Evolutionary conservation across 2,888 invertebrate species (phyloP).

Genomic region (Margaritifera margaritifera): DNA sequence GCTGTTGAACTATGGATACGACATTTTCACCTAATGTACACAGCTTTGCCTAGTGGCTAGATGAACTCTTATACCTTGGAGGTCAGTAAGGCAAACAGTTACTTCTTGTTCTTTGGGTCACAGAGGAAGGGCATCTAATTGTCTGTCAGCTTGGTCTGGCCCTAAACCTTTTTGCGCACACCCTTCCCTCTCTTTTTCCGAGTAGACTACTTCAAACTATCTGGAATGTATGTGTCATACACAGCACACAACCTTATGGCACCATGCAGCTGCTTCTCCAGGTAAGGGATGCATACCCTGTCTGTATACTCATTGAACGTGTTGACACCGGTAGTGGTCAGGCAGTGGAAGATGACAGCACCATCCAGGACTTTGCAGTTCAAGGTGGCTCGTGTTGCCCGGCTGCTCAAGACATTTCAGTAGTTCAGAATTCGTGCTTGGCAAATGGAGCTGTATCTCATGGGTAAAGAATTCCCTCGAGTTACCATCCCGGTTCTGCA

Average conservation of each 20-base stretch:
- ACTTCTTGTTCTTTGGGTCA: background rate
- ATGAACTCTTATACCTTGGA: no score
- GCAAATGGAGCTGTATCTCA: no score
- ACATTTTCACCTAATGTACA: background rate
- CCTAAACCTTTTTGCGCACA: background rate
- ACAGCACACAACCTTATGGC: background rate
- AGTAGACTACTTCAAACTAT: background rate
- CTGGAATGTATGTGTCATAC: background rate
- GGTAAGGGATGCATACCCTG: background rate
- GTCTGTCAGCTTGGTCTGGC: background rate
- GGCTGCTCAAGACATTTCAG: no score
- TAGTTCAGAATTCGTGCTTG: background rate
- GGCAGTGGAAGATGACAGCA: no score
- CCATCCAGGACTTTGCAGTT: no score
- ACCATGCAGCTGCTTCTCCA: constrained; percentile 1
- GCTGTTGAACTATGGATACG: background rate
- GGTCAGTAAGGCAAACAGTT: background rate
- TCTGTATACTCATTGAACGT: background rate
- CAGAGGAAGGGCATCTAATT: no score
- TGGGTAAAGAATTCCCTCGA: no score
- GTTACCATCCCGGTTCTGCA: no score
- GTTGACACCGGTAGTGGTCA: no score
- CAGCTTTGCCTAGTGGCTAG: no score
- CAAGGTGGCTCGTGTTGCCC: background rate
- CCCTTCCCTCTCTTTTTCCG: background rate